These are phyloP conservation scores for Miltochrista miniata DNA, from an alignment of 2,888 invertebrate species.

Conservation along the genomic window DNA sequence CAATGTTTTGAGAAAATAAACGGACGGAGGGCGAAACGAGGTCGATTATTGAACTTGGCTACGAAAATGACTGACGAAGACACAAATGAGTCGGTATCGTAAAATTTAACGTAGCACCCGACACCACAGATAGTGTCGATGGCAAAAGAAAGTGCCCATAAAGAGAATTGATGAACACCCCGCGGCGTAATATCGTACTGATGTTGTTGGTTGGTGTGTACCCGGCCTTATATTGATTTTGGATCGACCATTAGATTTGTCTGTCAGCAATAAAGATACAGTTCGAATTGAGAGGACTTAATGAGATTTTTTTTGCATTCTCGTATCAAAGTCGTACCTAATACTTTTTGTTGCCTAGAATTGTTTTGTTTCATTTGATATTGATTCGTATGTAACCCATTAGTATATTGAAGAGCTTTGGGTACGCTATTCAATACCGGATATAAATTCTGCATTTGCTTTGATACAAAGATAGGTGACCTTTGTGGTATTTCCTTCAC, in stretches of 20 bases:
- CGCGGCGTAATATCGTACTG: slow-evolving; percentile 39
- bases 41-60: slow-evolving; percentile 44
- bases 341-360: too few relatives aligned
- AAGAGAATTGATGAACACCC: slow-evolving; percentile 74
- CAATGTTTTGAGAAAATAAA: slow-evolving; percentile 34
- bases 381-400: too few relatives aligned
- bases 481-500: too few relatives aligned
- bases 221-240: slow-evolving; percentile 49
- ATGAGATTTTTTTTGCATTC: slow-evolving; percentile 23
- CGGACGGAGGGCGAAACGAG: slow-evolving; percentile 26
- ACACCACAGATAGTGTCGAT: slow-evolving; percentile 71
- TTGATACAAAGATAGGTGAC: too few relatives aligned
- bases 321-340: background rate
- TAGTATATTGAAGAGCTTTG: too few relatives aligned
- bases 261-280: slow-evolving; percentile 30
- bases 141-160: slow-evolving; percentile 73
- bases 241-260: slow-evolving; percentile 38
- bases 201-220: slow-evolving; percentile 48
- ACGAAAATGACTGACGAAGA: slow-evolving; percentile 64
- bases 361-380: background rate
- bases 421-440: too few relatives aligned
- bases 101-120: slow-evolving; percentile 75
- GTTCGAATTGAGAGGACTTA: slow-evolving; percentile 25
- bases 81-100: slow-evolving; percentile 73
- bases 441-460: too few relatives aligned